These are phyloP conservation scores for Drosophila cardini DNA, from an alignment of 1,140 invertebrate species.

Conservation along the genomic window DNA sequence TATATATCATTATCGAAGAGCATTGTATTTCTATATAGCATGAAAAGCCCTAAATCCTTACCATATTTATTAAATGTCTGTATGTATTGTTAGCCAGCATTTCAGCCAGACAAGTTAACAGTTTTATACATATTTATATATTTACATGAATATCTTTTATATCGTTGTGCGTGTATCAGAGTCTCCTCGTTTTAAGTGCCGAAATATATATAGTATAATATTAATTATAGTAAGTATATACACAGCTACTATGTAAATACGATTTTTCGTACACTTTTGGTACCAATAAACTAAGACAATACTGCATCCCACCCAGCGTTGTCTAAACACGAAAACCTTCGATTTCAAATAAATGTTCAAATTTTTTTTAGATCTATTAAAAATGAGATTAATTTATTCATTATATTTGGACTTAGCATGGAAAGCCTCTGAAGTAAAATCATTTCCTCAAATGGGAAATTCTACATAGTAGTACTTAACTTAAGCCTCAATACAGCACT, in stretches of 20 bases:
- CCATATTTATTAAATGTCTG: slow-evolving; percentile 22
- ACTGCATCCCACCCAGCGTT: neutral
- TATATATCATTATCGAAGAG: neutral
- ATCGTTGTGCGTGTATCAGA: slow-evolving; percentile 59
- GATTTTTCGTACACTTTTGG: slow-evolving; percentile 50
- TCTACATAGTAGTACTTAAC: slow-evolving; percentile 23
- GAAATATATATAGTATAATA: slow-evolving; percentile 51
- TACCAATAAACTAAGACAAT: slow-evolving; percentile 39
- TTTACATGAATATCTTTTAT: slow-evolving; percentile 55
- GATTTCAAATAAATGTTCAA: slow-evolving; percentile 3
- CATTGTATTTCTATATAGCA: slow-evolving; percentile 14
- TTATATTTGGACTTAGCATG: slow-evolving; percentile 10
- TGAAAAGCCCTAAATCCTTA: slow-evolving; percentile 24
- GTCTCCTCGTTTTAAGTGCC: slow-evolving; percentile 81
- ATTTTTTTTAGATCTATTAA: neutral
- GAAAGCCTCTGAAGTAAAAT: slow-evolving; percentile 12
- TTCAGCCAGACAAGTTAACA: slow-evolving; percentile 35
- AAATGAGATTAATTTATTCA: slow-evolving; percentile 29
- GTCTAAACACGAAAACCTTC: slow-evolving; percentile 1
- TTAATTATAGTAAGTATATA: slow-evolving; percentile 29
- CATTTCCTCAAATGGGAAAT: neutral
- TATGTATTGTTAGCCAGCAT: slow-evolving; percentile 3
- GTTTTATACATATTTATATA: slow-evolving; percentile 47
- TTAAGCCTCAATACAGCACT: slow-evolving; percentile 54
- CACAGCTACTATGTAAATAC: slow-evolving; percentile 51